Evolutionary conservation across 2,113 vertebrate genomes (phyloP), one percentile per base, ranked within the genome.

Genomic region (Zingel zingel): DNA sequence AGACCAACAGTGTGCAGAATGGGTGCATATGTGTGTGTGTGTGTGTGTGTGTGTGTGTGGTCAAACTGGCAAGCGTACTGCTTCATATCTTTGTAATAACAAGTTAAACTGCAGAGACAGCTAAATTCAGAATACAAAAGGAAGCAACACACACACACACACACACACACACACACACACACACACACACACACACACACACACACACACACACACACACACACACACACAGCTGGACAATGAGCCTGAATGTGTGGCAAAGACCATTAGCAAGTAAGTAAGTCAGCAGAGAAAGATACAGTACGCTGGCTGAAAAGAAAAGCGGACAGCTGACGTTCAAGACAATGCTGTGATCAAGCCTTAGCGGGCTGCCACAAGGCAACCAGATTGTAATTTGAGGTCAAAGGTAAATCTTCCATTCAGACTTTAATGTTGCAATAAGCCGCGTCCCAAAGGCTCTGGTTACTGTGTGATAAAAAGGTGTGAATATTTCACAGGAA

Each of bases 71-170:
- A 23, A 71, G 83, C 54, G 63, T 25, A 62, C 51, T 19, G 72
- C 83, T 91, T 86, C 89, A 89, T 90, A 93, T 93, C 84, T 90
- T 74, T 90, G 76, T 54, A 90, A 92, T 90, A 91, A 89, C 84
- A 91, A 84, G 82, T 67, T 84, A 89, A 91, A 84, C 85, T 74
- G 84, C 76, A 13, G 36, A 91, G 86, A 71, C 72, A 81, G 84
- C 85, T 67, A 86, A 85, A 82, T 2, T n/a, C 66, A 79, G 57
- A 72, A 80, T 47, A 87, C 88, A 92, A 93, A 89, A 84, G 79
- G 18, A 91, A 70, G n/a, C n/a, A 51, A 79, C 71, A 90, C 90
- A 91, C 75, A 89, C 79, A 76, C 47, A 78, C 69, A 85, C 6
- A 5, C 36, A 33, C 4, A 76, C 47, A 78, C 69, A 85, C 1